Evolutionary conservation across 37 sponge, comb jelly and placozoan species (phyloP), one percentile per base, ranked within the genome.

Genomic region (Ianthella basta): DNA sequence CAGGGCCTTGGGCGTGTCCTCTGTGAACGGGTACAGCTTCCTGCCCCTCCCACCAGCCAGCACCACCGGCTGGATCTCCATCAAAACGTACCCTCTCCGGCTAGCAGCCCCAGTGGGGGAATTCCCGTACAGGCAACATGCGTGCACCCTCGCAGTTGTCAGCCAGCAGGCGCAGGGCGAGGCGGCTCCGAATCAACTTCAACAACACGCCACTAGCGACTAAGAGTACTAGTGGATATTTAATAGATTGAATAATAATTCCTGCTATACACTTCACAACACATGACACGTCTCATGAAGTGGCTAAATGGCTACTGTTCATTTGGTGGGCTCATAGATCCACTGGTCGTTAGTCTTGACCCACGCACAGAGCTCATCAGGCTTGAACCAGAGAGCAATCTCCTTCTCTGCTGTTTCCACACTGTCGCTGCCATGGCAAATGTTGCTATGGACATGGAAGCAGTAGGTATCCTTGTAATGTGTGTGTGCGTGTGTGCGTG

Each of bases 381-480:
- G 54, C 61, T 91, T 92, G 90, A 98, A 98, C 99, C 99, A 98
- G 65, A 98, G 86, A 15, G 64, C 78, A 24, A 98, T 98, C 86
- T 98, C 99, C 83, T 89, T 94, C 55, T 94, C 55, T 24, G 99
- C 99, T 55, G 89, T 96, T 32, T 92, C 99, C 39, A 98, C 95
- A 30, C 90, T 87, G 85, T 98, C 99, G 85, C 97, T 96, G 38
- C 97, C 99, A 87, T 98, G 99, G 80, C 91, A 90, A 75, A 96
- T 92, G 80, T 98, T 98, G 44, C 96, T 95, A 39, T 16, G 80
- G 54, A 54, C 41, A 64, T 0, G 53, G 61, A 23, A 57, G 6
- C 53, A 65, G 1, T 33, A 55, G 60, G 34, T 19, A 55, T 25
- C 37, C 39, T 50, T 3, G 24, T 5, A 6, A 10, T 20, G 86